Conservation (phyloP, 2,888 invertebrate species). For the Neoascia interrupta region DNA sequence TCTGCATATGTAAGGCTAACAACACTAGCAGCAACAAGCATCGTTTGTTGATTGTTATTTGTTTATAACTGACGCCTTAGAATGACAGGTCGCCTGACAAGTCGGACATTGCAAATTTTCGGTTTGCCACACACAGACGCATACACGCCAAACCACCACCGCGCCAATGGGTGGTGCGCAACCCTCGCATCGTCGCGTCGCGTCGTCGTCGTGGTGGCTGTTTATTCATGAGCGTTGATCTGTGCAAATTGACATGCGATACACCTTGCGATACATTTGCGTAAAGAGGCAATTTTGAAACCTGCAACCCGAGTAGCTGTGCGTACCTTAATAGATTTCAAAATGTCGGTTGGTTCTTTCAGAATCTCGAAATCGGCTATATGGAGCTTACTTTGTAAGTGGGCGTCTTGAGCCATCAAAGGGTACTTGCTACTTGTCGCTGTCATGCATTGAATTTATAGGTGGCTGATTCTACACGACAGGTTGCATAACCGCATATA, state of each 20-base stretch:
- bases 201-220: slow-evolving; percentile 4
- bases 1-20: no score
- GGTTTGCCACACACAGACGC: slow-evolving; percentile 8
- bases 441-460: no score
- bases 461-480: no score
- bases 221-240: slow-evolving; percentile 40
- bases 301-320: slow-evolving; percentile 15
- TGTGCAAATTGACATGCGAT: slow-evolving; percentile 53
- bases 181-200: slow-evolving; percentile 20
- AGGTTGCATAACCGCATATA: no score
- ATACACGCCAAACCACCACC: no score
- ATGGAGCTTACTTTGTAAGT: no score
- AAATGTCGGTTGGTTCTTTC: no score
- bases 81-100: slow-evolving; percentile 59
- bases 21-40: slow-evolving; percentile 28
- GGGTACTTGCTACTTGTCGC: no score
- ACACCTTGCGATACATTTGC: slow-evolving; percentile 53
- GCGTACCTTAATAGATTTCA: no score
- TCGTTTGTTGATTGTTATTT: slow-evolving; percentile 59
- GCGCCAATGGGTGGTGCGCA: slow-evolving; percentile 27
- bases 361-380: no score
- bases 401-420: no score
- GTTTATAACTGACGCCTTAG: slow-evolving; percentile 63
- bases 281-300: slow-evolving; percentile 55
- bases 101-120: slow-evolving; percentile 50